These are phyloP conservation scores for Megalopta genalis DNA, from an alignment of 1,140 invertebrate species.

Conservation along the genomic window DNA sequence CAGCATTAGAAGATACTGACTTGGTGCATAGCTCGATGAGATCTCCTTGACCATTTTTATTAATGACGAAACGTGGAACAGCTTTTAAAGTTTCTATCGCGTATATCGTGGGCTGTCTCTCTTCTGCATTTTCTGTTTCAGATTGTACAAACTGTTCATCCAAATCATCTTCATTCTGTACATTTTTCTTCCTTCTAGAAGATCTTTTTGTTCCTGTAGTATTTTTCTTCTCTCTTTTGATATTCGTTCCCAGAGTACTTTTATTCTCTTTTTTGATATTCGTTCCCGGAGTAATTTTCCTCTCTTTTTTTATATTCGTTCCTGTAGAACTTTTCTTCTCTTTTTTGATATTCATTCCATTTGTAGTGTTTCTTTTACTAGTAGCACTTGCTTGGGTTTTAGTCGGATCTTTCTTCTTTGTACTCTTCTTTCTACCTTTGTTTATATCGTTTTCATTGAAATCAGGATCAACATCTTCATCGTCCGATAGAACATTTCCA, in stretches of 20 bases:
- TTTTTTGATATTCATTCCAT: neutral
- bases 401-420: conserved; percentile 1
- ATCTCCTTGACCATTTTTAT: conserved; percentile 44
- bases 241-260: neutral
- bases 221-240: neutral
- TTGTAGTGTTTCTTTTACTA: neutral
- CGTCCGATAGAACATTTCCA: conserved; percentile 7
- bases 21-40: conserved; percentile 62
- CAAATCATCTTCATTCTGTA: conserved; percentile 4
- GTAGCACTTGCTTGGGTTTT: neutral
- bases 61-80: conserved; percentile 63
- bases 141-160: neutral
- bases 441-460: conserved; percentile 9
- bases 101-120: conserved; percentile 51
- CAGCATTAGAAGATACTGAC: conserved; percentile 30
- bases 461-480: conserved; percentile 22
- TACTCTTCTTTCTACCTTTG: neutral
- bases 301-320: no score
- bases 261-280: no score
- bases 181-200: neutral
- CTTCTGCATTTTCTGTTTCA: neutral
- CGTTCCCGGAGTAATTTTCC: no score
- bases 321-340: no score
- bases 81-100: conserved; percentile 62
- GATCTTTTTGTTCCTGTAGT: conserved; percentile 2